Evolutionary conservation across 2,113 vertebrate species (phyloP).

Genomic region (Taurulus bubalis): DNA sequence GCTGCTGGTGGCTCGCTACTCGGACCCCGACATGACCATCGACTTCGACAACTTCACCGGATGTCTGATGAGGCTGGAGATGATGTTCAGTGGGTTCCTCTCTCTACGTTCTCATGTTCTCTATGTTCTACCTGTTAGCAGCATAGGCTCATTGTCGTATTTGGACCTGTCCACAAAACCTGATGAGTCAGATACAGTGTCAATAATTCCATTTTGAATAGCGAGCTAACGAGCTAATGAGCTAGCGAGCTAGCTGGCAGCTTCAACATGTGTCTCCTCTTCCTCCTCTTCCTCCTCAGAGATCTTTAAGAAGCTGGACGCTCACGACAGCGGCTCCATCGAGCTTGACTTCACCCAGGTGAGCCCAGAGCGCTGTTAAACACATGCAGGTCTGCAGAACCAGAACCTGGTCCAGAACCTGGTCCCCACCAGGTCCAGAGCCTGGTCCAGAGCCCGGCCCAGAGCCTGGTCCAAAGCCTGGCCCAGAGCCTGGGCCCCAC

Average conservation of each 20-base stretch:
- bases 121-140: no score
- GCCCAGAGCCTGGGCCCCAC: no score
- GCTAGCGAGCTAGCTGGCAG: neutral
- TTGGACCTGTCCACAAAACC: neutral
- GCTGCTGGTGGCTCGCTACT: slow-evolving; percentile 82
- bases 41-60: slow-evolving; percentile 90
- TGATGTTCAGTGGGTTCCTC: slow-evolving; percentile 86
- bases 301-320: slow-evolving; percentile 75
- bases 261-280: neutral
- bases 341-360: slow-evolving; percentile 78
- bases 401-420: neutral
- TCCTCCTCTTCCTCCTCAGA: slow-evolving; percentile 49
- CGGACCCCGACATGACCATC: slow-evolving; percentile 81
- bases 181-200: neutral
- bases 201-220: no score
- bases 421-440: neutral
- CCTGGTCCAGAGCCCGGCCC: no score
- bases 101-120: no score
- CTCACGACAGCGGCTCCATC: slow-evolving; percentile 62
- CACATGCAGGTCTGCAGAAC: neutral
- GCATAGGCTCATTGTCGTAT: neutral
- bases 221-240: neutral
- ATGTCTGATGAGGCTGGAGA: slow-evolving; percentile 90
- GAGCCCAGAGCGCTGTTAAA: neutral
- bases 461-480: neutral